Base-by-base conservation (phyloP, 2,888 invertebrate genomes). In the Aspidapion aeneum region DNA sequence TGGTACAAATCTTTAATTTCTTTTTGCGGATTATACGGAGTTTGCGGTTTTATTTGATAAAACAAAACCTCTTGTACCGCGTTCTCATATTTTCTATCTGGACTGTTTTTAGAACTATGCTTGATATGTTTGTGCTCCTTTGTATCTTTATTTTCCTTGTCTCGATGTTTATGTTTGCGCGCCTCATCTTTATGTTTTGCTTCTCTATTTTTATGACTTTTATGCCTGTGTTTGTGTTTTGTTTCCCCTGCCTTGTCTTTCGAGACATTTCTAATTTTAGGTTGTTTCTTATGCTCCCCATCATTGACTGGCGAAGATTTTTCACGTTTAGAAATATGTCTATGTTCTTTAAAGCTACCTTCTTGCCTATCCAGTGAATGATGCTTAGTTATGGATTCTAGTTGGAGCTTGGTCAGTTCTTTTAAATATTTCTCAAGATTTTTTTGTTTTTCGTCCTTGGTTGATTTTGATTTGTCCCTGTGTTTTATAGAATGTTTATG, bases 1-100 rank as follows among this genome's bases (percentile, higher is more conserved):
- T 59, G 55, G 3, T 35, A 56, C n/a, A 1, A 56, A 20, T 61
- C 61, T n/a, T 61, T 61, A 1, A 12, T 19, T 21, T 54, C 21
- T 5, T 49, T 62, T 17, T 57, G 21, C 16, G 35, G 54, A 1
- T 17, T 3, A 18, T 50, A 48, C 18, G 17, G 12, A 35, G 35
- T 7, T 3, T 35, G 12, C 3, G 35, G 35, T 7, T 3, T 12
- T 12, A 35, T 12, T 12, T 35, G 35, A 12, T 35, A 35, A 35
- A 35, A 35, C 12, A 35, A 35, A 35, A 35, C 35, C 12, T 35
- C 35, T 35, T 35, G 35, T 7, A 35, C 35, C 3, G 35, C 12
- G 12, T 12, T 12, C 35, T 35, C 5, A 50, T 21, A 20, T 21
- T 48, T 50, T 55, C 59, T 52, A 5, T n/a, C 35, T n/a, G 17